These are phyloP conservation scores for Stichodactyla helianthus DNA, from an alignment of 64 coral and sea anemone genomes.

Conservation along the genomic window DNA sequence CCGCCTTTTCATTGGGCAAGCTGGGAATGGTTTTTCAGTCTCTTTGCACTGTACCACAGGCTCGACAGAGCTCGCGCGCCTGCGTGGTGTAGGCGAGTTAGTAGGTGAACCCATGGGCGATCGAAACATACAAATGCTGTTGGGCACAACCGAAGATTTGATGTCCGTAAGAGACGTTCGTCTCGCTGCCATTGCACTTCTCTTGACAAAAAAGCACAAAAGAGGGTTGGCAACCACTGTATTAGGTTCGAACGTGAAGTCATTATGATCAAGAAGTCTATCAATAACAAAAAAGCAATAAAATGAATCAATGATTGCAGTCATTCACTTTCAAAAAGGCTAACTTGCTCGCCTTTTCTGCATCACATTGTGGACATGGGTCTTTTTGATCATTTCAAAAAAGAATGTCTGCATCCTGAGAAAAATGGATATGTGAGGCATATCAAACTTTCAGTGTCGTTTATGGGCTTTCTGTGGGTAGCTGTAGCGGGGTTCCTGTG, in stretches of 20 bases:
- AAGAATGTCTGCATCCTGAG: no score
- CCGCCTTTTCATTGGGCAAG: slow-evolving; percentile 4
- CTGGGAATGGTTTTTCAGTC: not conserved
- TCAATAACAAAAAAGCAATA: not conserved
- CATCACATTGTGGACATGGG: no score
- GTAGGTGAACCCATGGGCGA: slow-evolving; percentile 58
- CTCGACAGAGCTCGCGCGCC: slow-evolving; percentile 55
- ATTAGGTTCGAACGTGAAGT: slow-evolving; percentile 54
- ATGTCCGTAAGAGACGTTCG: slow-evolving; percentile 54
- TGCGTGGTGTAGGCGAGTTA: slow-evolving; percentile 32
- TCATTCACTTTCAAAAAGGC: no score
- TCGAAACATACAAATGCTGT: slow-evolving; percentile 66
- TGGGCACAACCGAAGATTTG: slow-evolving; percentile 53
- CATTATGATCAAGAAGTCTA: not conserved
- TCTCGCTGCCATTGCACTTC: slow-evolving; percentile 31
- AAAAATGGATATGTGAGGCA: no score
- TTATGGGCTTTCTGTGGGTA: no score
- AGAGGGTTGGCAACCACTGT: slow-evolving; percentile 53
- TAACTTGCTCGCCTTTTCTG: no score
- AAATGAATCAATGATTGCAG: no score
- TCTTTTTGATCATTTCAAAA: no score
- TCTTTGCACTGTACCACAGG: not conserved
- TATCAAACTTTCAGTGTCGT: no score
- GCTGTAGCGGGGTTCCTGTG: no score
- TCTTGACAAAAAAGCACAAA: slow-evolving; percentile 56